Evolutionary conservation across 2,888 invertebrate species (phyloP), one percentile per base, ranked within the genome.

Genomic region (Pseudoips prasinana): DNA sequence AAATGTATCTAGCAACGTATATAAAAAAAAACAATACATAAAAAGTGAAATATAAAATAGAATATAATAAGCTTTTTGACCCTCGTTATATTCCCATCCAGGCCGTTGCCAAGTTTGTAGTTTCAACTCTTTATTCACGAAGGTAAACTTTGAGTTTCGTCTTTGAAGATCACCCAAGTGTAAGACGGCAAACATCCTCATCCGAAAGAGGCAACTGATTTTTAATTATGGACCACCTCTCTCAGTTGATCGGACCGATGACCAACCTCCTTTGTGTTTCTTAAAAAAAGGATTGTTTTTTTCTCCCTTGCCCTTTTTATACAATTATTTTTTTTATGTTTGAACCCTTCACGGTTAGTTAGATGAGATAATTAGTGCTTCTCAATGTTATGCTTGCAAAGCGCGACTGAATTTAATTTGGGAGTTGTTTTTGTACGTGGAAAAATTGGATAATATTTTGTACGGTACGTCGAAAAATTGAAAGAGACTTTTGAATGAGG

Each of bases 201-300:
- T 39, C 31, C 52, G 46, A 53, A 63, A 64, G 68, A 65, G 69
- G 64, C 64, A 68, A 51, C 68, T 78, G 84, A 85, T 78, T 86
- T 85, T 84, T 87, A 86, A 88, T 88, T 84, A 84, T 68, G 69
- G 69, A 69, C 66, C 78, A 76, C 72, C 62, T 57, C 73, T 84
- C 69, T 80, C 86, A 81, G 84, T 84, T 75, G 68, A 86, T 82
- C 77, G 83, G 73, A 73, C 64, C 70, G 66, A 59, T 76, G 74
- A 63, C 72, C 77, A 73, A 76, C 74, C 65, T 66, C 73, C 75
- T 79, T 85, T 86, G 78, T 83, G 74, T 81, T 76, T 82, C 76
- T 75, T 71, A 61, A 61, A 73, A 78, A 73, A 72, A 79, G 73
- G 69, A 69, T 74, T 76, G 78, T 74, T 71, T 75, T 81, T 77